Evolutionary conservation across 2,113 vertebrate species (phyloP).

Genomic region (Dascyllus trimaculatus): DNA sequence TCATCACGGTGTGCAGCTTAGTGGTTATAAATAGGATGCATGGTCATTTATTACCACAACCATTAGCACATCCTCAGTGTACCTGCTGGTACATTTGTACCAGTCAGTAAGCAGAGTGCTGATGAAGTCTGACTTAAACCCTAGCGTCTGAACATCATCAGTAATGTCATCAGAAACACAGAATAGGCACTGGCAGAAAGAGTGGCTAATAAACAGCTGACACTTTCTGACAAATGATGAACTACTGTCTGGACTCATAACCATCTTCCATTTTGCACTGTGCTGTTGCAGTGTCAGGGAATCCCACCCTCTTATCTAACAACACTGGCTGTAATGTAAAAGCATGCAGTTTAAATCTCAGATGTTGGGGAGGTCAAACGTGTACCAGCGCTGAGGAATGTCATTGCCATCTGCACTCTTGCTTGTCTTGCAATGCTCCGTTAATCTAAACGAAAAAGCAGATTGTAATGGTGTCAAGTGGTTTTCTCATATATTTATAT

Average conservation of each 20-base stretch:
- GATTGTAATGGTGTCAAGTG: no score
- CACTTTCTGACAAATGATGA: conserved; percentile 8
- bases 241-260: conserved; percentile 2
- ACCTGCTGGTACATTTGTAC: conserved; percentile 33
- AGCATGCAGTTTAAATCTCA: conserved; percentile 12
- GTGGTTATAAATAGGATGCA: conserved; percentile 83
- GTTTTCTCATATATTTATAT: no score
- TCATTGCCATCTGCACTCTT: conserved; percentile 14
- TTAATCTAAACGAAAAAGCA: background rate
- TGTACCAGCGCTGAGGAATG: background rate
- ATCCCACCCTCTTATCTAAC: conserved; percentile 59
- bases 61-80: conserved; percentile 53
- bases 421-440: background rate
- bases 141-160: background rate
- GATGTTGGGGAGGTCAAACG: conserved; percentile 10
- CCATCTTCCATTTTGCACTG: background rate
- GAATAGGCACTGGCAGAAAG: background rate
- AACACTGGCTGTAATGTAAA: conserved; percentile 40
- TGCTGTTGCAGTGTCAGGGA: conserved; percentile 30
- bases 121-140: conserved; percentile 21
- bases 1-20: conserved; percentile 78
- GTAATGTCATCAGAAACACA: background rate
- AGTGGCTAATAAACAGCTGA: background rate
- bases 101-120: conserved; percentile 27
- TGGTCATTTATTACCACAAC: conserved; percentile 78